Conservation (phyloP, 2,797 vertebrate species). For the Tachyglossus aculeatus region DNA sequence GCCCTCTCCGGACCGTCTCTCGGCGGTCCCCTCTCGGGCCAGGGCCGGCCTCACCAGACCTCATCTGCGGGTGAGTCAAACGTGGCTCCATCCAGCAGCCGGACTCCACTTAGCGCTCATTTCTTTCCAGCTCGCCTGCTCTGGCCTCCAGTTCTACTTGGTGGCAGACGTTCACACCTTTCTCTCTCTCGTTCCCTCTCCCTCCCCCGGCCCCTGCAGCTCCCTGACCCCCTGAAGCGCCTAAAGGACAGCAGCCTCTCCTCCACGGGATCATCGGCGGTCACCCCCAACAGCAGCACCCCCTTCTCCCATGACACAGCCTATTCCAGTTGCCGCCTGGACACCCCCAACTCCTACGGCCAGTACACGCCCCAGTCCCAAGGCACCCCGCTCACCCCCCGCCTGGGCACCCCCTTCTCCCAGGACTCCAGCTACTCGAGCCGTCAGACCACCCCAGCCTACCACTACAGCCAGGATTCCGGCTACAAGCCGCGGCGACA, state of each 20-base stretch:
- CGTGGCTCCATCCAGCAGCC: no score
- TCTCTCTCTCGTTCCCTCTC: neutral
- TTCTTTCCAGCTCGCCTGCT: no score
- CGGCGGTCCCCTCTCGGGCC: no score
- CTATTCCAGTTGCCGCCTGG: conserved; percentile 93
- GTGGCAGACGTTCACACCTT: no score
- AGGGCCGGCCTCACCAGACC: no score
- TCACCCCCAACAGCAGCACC: conserved; percentile 88
- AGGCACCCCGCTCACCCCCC: conserved; percentile 91
- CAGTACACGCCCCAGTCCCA: conserved; percentile 90
- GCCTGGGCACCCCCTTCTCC: conserved; percentile 92
- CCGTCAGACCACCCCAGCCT: conserved; percentile 91
- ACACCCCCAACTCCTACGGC: conserved; percentile 92
- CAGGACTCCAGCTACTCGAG: conserved; percentile 96
- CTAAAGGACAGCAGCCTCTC: conserved; percentile 85
- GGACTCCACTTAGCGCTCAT: no score
- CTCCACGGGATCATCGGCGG: conserved; percentile 77
- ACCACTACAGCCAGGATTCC: conserved; percentile 85
- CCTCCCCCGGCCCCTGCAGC: conserved; percentile 66
- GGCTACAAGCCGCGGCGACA: conserved; percentile 90
- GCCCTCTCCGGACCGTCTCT: no score
- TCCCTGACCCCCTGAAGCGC: conserved; percentile 89
- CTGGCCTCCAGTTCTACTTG: no score
- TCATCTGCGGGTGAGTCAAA: no score
- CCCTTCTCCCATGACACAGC: conserved; percentile 94